Evolutionary conservation across 2,797 vertebrate species (phyloP).

Genomic region (Gila robusta): DNA sequence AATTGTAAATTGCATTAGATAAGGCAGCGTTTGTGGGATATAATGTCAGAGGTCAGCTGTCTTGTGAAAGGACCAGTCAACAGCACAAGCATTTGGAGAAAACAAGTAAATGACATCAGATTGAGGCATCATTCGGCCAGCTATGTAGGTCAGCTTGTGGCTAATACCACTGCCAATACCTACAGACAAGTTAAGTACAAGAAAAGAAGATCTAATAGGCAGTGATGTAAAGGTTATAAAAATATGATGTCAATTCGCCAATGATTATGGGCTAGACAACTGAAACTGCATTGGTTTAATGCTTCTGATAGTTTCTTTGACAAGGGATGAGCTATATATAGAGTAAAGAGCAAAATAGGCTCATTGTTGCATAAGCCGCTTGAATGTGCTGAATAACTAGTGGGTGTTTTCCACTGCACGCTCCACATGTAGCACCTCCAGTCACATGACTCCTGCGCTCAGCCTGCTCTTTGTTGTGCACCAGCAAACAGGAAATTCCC

Average conservation of each 20-base stretch:
- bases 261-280: constrained; percentile 19
- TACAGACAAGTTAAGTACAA: not conserved
- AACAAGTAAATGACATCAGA: not conserved
- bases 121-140: not conserved
- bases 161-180: not conserved
- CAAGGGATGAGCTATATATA: constrained; percentile 22
- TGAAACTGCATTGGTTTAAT: constrained; percentile 51
- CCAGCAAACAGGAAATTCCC: constrained; percentile 62
- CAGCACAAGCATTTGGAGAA: not conserved
- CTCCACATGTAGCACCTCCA: not conserved
- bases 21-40: not conserved
- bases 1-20: not conserved
- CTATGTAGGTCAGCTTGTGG: not conserved
- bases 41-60: not conserved
- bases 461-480: constrained; percentile 43
- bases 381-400: constrained; percentile 53
- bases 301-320: constrained; percentile 28
- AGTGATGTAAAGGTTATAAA: constrained; percentile 12
- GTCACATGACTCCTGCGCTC: constrained; percentile 61
- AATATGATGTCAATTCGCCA: constrained; percentile 23
- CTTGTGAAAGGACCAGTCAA: not conserved
- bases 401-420: constrained; percentile 51
- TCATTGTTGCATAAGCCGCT: constrained; percentile 40
- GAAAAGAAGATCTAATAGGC: not conserved
- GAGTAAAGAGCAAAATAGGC: constrained; percentile 38